Conservation (phyloP, 2,888 invertebrate species). For the Drosophila niveifrons region DNA sequence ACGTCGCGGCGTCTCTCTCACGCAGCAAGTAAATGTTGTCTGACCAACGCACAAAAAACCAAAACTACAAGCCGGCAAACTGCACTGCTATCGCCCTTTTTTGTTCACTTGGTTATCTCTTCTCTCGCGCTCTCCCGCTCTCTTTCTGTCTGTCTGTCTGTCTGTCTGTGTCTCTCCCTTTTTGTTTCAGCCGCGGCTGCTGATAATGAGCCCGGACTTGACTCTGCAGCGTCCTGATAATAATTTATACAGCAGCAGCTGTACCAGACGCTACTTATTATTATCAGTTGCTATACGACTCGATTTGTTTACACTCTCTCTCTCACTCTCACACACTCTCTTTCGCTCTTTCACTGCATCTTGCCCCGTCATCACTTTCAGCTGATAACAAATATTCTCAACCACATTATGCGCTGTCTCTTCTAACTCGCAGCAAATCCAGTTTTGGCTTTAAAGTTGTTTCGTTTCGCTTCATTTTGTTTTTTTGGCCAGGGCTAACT, state of each 20-base stretch:
- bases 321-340: constrained; percentile 32
- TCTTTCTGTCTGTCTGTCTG: not conserved
- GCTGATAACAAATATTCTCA: constrained; percentile 36
- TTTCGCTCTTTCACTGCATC: constrained; percentile 7
- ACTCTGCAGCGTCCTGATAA: constrained; percentile 58
- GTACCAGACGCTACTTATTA: constrained; percentile 40
- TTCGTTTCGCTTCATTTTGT: not conserved
- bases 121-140: constrained; percentile 12
- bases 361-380: constrained; percentile 28
- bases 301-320: constrained; percentile 29
- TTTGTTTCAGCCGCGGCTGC: constrained; percentile 19
- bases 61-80: constrained; percentile 40
- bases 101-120: constrained; percentile 49
- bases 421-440: constrained; percentile 35
- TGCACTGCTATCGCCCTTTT: constrained; percentile 63
- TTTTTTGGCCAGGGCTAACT: constrained; percentile 34
- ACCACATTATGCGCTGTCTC: constrained; percentile 7
- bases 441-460: constrained; percentile 32
- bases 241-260: constrained; percentile 79
- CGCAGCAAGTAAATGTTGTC: constrained; percentile 58
- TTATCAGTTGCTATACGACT: constrained; percentile 8
- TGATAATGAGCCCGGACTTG: constrained; percentile 50
- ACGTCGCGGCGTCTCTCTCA: constrained; percentile 44
- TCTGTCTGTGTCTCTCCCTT: constrained; percentile 1
- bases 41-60: constrained; percentile 44